phyloP scores from a whole-genome alignment of 2,888 invertebrate genomes.

The Maniola hyperantus region DNA sequence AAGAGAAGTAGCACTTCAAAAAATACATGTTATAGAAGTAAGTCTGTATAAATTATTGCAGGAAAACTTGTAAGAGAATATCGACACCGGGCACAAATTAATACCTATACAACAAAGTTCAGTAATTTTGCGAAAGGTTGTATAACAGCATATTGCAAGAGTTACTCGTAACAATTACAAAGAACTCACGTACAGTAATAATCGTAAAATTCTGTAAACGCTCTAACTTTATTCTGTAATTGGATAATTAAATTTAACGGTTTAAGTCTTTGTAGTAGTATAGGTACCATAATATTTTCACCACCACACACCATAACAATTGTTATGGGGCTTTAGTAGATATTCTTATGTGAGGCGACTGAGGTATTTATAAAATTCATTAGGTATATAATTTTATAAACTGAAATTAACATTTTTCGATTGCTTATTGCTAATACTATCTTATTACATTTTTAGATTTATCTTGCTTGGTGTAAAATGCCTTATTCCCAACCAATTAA shows the following conservation, averaged over 20 bases:
- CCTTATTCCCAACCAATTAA: too few species aligned
- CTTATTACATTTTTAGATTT: too few species aligned
- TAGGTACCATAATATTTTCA: constrained; percentile 13
- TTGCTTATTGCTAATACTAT: too few species aligned
- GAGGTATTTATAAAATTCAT: too few species aligned
- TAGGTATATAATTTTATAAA: too few species aligned
- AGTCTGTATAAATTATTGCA: too few species aligned
- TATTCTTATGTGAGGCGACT: too few species aligned
- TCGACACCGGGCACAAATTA: neutral
- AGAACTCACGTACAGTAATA: constrained; percentile 17
- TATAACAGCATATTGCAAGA: neutral
- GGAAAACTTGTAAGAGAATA: neutral
- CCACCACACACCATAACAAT: neutral
- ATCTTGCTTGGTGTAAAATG: too few species aligned
- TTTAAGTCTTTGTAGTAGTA: constrained; percentile 4
- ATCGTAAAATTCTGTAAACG: constrained; percentile 18
- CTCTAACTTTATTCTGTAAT: constrained; percentile 10
- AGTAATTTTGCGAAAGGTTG: neutral
- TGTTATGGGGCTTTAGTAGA: neutral
- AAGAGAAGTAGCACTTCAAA: too few species aligned
- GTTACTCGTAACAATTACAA: constrained; percentile 18
- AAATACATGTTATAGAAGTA: too few species aligned
- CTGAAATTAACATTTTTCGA: too few species aligned
- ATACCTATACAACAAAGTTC: neutral
- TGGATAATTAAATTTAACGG: constrained; percentile 8